Evolutionary conservation across 2,797 vertebrate genomes (phyloP), one percentile per base, ranked within the genome.

Genomic region (Streptopelia turtur): DNA sequence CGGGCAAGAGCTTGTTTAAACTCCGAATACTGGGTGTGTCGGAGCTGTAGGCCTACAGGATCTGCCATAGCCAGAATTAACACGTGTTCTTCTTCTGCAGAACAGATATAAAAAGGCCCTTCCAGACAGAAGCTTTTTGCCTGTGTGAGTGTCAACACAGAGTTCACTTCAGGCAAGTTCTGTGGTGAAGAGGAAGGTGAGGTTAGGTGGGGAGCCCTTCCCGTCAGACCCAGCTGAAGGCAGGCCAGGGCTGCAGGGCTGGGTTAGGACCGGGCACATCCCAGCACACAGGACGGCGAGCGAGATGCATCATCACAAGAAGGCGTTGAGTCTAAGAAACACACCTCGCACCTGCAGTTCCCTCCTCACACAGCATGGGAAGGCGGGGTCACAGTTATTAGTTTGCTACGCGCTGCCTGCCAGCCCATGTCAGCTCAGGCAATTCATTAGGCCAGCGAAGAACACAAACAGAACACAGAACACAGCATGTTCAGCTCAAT

Each of bases 121-220:
- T 93, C 85, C 90, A 96, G 81, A 95, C 83, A 77, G 65, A 92
- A 65, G 47, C 21, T 82, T 94, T 82, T n/a, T 72, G 60, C 72
- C 82, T 47, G 50, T 16, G 13, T 4, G 4, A 89, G 55, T 79
- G 84, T 93, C 87, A 95, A 92, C 89, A 93, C 49, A 83, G 53
- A 70, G 91, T 97, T 97, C 92, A 94, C 78, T 79, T 91, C 85
- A 93, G 96, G 92, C 49, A 81, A 91, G 49, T 45, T 83, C 41
- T 81, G 80, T 70, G 89, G 92, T 52, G 60, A 79, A 89, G 72
- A 84, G 64, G 93, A 90, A 96, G 95, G 86, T 96, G 78, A 92
- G 78, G 83, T 89, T 94, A 95, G 94, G 94, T 93, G 88, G 96
- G 53, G 49, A 94, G 88, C 94, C 59, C 75, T 87, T 95, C 93